A percentile compares a stretch with the other conserved stretches of the same genome.
phyloP scores from a whole-genome alignment of 2,888 invertebrate species.

The Eupithecia inturbata region DNA sequence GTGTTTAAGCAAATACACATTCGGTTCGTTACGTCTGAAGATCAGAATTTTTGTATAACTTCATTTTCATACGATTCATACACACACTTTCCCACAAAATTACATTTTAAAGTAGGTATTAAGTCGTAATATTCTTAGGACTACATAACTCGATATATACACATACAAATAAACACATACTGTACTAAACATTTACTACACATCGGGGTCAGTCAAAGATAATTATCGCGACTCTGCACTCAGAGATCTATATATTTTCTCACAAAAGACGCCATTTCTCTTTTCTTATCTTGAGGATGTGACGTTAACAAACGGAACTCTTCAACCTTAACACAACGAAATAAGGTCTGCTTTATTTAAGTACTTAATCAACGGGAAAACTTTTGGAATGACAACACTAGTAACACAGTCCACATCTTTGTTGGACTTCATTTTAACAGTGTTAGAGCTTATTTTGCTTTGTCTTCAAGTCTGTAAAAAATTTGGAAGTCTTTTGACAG shows the following conservation, averaged over 20 bases:
- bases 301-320: conserved; percentile 48
- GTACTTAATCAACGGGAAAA: not conserved
- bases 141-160: too few species aligned
- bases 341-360: conserved; percentile 40
- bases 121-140: too few species aligned
- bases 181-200: not conserved
- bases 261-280: conserved; percentile 65
- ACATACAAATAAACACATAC: too few species aligned
- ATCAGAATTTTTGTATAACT: too few species aligned
- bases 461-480: not conserved
- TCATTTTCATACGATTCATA: too few species aligned
- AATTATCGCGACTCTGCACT: conserved; percentile 41
- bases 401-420: conserved; percentile 7
- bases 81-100: too few species aligned
- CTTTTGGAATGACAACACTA: not conserved
- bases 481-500: not conserved
- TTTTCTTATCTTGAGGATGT: conserved; percentile 67
- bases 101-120: too few species aligned
- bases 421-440: not conserved
- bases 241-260: conserved; percentile 47
- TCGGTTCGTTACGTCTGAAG: too few species aligned
- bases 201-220: conserved; percentile 13
- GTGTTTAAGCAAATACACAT: too few species aligned
- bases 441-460: not conserved
- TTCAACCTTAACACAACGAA: conserved; percentile 32